Conservation (phyloP, 2,113 vertebrate species). For the Spheniscus mendiculus region DNA sequence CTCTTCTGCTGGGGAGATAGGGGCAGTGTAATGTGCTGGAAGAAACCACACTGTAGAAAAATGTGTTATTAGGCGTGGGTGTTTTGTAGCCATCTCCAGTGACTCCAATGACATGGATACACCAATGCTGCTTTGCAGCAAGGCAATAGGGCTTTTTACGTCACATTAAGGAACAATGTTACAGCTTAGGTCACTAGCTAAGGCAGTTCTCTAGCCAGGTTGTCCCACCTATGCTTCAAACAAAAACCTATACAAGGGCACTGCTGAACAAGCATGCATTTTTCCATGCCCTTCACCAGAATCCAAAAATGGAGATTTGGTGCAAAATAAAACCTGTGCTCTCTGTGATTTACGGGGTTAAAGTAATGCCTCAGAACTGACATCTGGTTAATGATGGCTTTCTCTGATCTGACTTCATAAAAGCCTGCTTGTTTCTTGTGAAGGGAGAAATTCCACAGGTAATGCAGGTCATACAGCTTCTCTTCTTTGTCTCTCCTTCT, state of each 20-base stretch:
- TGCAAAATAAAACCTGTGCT: background rate
- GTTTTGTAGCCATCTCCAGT: background rate
- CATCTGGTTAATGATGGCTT: background rate
- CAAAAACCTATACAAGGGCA: background rate
- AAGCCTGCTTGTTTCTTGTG: background rate
- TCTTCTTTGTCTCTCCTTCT: background rate
- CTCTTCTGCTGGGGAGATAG: background rate
- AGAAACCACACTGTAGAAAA: background rate
- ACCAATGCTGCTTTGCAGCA: background rate
- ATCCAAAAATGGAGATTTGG: background rate
- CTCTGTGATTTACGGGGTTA: background rate
- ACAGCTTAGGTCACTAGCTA: background rate
- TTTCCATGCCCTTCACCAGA: background rate
- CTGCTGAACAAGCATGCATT: background rate
- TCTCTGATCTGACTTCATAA: background rate
- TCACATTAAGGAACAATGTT: accelerated
- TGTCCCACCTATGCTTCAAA: background rate
- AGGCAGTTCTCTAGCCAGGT: background rate
- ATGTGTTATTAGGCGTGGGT: background rate
- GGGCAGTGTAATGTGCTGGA: background rate
- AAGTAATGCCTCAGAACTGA: background rate
- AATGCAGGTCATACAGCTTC: background rate
- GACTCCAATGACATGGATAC: background rate
- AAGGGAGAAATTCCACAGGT: background rate
- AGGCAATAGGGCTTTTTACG: background rate